Percentiles rank a stretch among this genome's conserved stretches.
These are phyloP conservation scores for Rhodinocichla rosea DNA, from an alignment of 2,113 vertebrate species.

Conservation along the genomic window DNA sequence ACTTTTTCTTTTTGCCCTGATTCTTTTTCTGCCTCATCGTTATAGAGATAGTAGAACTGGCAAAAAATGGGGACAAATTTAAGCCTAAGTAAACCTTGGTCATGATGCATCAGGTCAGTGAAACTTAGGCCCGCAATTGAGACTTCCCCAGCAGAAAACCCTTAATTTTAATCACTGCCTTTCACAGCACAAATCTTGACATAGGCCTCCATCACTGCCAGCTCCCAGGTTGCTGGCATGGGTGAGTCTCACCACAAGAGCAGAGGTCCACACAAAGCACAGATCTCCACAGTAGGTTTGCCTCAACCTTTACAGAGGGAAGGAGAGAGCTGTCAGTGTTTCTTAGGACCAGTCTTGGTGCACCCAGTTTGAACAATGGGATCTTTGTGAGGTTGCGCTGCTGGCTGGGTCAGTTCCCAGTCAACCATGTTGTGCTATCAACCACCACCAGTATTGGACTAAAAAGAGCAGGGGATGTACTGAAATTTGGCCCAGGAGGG, in stretches of 20 bases:
- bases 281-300: not conserved
- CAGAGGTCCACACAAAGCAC: not conserved
- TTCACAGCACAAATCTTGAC: fast-evolving
- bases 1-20: not conserved
- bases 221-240: not conserved
- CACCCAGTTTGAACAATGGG: not conserved
- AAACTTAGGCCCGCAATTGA: not conserved
- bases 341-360: not conserved
- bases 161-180: not conserved
- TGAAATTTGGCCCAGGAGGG: not conserved
- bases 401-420: not conserved
- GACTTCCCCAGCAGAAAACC: not conserved
- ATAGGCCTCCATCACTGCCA: not conserved
- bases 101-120: not conserved
- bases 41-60: not conserved
- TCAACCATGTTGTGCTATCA: fast-evolving
- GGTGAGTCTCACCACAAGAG: not conserved
- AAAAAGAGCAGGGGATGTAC: not conserved
- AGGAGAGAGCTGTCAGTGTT: not conserved
- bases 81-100: not conserved
- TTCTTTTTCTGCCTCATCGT: not conserved
- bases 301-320: not conserved
- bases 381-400: not conserved
- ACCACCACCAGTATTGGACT: not conserved
- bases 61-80: not conserved